Percentiles rank a stretch among this genome's conserved stretches.
Conservation (phyloP, 2,888 invertebrate species). For the Melinopterus prodromus region DNA sequence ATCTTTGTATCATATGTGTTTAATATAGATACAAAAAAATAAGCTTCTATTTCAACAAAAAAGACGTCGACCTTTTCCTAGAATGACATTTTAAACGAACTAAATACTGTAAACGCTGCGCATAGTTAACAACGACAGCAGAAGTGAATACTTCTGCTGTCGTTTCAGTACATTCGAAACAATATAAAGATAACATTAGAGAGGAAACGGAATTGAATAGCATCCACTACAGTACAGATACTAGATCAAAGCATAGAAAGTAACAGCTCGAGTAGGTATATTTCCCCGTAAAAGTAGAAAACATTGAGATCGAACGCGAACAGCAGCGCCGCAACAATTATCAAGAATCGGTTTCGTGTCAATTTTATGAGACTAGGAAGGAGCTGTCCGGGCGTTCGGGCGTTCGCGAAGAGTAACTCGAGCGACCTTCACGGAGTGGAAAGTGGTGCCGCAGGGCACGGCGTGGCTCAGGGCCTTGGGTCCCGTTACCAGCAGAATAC, state of each 20-base stretch:
- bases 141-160: too few relatives aligned
- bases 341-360: background rate
- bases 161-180: background rate
- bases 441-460: slow-evolving; percentile 46
- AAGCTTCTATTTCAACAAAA: too few relatives aligned
- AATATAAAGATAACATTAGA: background rate
- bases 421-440: slow-evolving; percentile 47
- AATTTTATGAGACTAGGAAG: slow-evolving; percentile 28
- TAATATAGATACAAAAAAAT: too few relatives aligned
- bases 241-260: background rate
- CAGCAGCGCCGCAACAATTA: background rate
- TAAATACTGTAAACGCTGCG: too few relatives aligned
- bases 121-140: too few relatives aligned
- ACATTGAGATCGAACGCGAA: background rate
- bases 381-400: slow-evolving; percentile 9
- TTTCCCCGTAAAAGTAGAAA: background rate
- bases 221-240: background rate
- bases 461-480: slow-evolving; percentile 49
- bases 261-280: background rate
- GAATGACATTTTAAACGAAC: too few relatives aligned
- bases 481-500: slow-evolving; percentile 43
- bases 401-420: slow-evolving; percentile 42
- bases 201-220: background rate
- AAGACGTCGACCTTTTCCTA: too few relatives aligned
- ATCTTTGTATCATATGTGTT: too few relatives aligned